phyloP scores from a whole-genome alignment of 1,140 invertebrate species.

The Drosophila repletoides region DNA sequence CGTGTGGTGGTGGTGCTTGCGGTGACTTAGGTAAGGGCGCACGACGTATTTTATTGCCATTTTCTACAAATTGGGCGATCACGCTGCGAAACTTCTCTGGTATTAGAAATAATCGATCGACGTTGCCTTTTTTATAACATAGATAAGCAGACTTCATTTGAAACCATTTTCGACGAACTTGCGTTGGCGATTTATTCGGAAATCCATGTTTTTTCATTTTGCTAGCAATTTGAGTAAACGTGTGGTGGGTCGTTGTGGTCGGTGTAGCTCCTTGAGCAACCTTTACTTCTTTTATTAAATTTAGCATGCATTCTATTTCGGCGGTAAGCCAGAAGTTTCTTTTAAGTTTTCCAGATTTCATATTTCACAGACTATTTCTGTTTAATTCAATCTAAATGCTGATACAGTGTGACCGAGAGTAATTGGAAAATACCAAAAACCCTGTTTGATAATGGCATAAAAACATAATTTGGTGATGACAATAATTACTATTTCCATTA shows the following conservation, averaged over 20 bases:
- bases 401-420: too few relatives aligned
- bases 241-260: slow-evolving; percentile 63
- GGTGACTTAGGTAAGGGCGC: neutral
- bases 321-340: slow-evolving; percentile 72
- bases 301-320: slow-evolving; percentile 76
- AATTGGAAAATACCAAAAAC: too few relatives aligned
- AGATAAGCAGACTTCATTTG: slow-evolving; percentile 78
- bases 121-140: slow-evolving; percentile 74
- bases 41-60: slow-evolving; percentile 41
- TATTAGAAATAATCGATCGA: slow-evolving; percentile 61
- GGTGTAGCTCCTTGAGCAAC: slow-evolving; percentile 43
- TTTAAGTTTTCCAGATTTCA: slow-evolving; percentile 68
- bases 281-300: slow-evolving; percentile 60
- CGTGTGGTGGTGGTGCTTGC: neutral
- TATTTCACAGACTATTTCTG: slow-evolving; percentile 12
- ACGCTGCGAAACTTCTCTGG: slow-evolving; percentile 63
- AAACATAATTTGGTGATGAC: too few relatives aligned
- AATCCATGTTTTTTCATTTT: slow-evolving; percentile 73
- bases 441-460: too few relatives aligned
- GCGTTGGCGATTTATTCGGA: slow-evolving; percentile 70
- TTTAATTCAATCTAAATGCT: neutral
- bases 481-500: too few relatives aligned
- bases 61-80: slow-evolving; percentile 73
- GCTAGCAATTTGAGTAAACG: slow-evolving; percentile 67
- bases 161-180: slow-evolving; percentile 74